Evolutionary conservation across 64 coral and sea anemone genomes (phyloP), one percentile per base, ranked within the genome.

Genomic region (Exaiptasia diaphana): DNA sequence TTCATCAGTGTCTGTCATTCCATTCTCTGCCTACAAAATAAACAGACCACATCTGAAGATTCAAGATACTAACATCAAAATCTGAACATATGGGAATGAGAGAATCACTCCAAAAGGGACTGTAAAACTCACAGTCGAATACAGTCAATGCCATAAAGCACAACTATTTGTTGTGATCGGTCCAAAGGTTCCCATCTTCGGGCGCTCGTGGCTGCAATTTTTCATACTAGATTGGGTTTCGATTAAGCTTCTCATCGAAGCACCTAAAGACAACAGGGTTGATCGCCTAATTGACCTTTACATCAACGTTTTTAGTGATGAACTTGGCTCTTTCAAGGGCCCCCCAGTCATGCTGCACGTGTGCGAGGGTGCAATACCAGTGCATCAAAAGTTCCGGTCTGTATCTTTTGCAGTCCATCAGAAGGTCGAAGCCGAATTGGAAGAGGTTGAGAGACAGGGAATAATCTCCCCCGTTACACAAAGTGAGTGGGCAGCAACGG

Each of bases 151-250:
- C 67, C 67, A 71, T 71, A 36, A 31, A 67, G 11, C 27, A 67
- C 15, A 3, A 14, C 63, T 67, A 30, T 27, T 67, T 32, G 35
- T 27, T 0, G 71, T 45, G 33, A 45, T 44, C 46, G 70, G 70
- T 22, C 21, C 70, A 45, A 50, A 48, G 30, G 44, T 75, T 29
- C 44, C 72, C 44, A 14, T 75, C 22, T 75, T 75, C 13, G 72
- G 72, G 34, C 72, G 72, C 44, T 75, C 72, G 41, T 75, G 72
- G 72, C 52, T 53, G 72, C 23, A 75, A 49, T 33, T 75, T n/a
- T 75, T 75, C 72, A 75, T 40, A 48, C 72, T 75, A 17, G 72
- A 49, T 41, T 74, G 70, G 70, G 26, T 15, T 8, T 46, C 43
- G 6, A 46, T 46, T 8, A 46, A 46, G 15, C 43, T 8, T 68